Conservation (phyloP, 2,113 vertebrate genomes). For the Cinclus mexicanus region DNA sequence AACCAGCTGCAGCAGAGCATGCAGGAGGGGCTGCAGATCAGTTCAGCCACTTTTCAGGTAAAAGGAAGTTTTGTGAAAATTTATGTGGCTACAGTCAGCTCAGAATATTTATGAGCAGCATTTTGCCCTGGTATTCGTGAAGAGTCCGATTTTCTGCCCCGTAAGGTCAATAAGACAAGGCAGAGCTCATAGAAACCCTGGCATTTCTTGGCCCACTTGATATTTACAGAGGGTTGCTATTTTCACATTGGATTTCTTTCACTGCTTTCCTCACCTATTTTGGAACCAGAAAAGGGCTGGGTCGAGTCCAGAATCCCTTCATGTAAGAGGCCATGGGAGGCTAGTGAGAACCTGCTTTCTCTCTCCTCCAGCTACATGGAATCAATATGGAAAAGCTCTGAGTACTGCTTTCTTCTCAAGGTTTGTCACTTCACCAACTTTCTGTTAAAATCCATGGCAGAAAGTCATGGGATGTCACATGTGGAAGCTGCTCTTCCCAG, state of each 20-base stretch:
- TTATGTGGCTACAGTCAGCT: neutral
- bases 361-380: neutral
- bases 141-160: neutral
- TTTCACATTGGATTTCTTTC: neutral
- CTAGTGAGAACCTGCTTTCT: neutral
- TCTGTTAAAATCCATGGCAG: neutral
- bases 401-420: neutral
- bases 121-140: neutral
- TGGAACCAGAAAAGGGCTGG: neutral
- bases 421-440: neutral
- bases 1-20: constrained; percentile 95
- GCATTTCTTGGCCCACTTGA: neutral
- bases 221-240: neutral
- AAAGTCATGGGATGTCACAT: neutral
- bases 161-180: neutral
- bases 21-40: constrained; percentile 95
- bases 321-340: neutral
- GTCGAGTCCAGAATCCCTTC: neutral
- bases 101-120: neutral
- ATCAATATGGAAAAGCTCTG: neutral
- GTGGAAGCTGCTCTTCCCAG: neutral
- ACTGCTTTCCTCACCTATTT: neutral
- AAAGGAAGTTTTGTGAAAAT: neutral
- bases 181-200: neutral
- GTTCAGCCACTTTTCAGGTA: constrained; percentile 95